Conservation (phyloP, 2,113 vertebrate genomes). For the Hippocampus abdominalis region DNA sequence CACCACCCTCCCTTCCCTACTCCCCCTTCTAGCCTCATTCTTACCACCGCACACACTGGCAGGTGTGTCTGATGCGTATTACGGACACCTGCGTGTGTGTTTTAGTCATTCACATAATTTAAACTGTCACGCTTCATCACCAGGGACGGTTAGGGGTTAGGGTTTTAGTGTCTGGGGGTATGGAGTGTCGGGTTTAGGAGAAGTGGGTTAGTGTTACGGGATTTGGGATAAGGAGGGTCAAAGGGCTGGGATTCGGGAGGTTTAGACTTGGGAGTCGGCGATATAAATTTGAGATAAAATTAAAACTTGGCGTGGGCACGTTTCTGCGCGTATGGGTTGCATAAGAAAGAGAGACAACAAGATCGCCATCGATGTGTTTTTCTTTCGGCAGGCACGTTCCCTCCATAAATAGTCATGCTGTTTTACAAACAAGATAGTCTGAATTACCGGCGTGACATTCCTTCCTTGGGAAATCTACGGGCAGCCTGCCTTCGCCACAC, state of each 20-base stretch:
- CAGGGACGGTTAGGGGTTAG: no score
- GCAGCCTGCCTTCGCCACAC: slow-evolving; percentile 18
- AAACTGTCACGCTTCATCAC: no score
- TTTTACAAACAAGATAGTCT: slow-evolving; percentile 20
- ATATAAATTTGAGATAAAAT: no score
- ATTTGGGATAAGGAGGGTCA: no score
- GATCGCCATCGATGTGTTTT: not conserved
- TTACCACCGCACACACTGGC: slow-evolving; percentile 34
- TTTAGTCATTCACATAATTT: not conserved
- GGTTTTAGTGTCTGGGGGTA: no score
- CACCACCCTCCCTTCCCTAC: slow-evolving; percentile 13
- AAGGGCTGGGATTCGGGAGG: no score
- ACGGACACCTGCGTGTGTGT: slow-evolving; percentile 38
- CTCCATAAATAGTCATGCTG: not conserved
- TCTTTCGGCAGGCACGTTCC: not conserved
- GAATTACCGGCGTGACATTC: slow-evolving; percentile 17
- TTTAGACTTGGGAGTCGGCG: no score
- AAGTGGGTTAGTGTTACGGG: no score
- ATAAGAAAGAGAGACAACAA: not conserved
- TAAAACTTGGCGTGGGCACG: not conserved
- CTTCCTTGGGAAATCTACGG: slow-evolving; percentile 43
- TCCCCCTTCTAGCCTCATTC: slow-evolving; percentile 25
- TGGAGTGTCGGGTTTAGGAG: no score
- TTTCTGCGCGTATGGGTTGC: not conserved
- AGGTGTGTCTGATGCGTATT: slow-evolving; percentile 47